Evolutionary conservation across 2,113 vertebrate species (phyloP), one percentile per base, ranked within the genome.

Genomic region (Lophura nycthemera): DNA sequence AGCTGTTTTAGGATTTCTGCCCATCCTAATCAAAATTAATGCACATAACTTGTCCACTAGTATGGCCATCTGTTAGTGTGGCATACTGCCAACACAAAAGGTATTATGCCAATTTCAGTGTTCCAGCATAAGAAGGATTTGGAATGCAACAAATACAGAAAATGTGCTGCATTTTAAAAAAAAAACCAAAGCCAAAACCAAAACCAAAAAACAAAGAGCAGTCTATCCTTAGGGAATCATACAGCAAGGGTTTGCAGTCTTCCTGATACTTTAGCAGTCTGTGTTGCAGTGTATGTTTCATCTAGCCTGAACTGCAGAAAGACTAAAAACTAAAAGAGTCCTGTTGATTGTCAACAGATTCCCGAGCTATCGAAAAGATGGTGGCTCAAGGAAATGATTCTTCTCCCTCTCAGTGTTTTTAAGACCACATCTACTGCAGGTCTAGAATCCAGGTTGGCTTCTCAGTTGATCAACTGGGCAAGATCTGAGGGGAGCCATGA

Each of bases 1-100:
- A 89, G n/a, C 19, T 85, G 52, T 64, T 96, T 94, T 57, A 96
- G 80, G 54, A 96, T 90, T 94, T 52, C 69, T 94, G 59, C 73
- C 86, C 79, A 78, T 59, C 18, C 13, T 92, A 92, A 97, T 92
- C 95, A 92, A 94, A 97, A 96, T 71, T 77, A 84, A 93, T 87
- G 89, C 63, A 83, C 14, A 50, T 40, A 94, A 82, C 48, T 87
- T 96, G 79, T 77, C 86, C 75, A 88, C 70, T 83, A 80, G 72
- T 54, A 73, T 48, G 63, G 50, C 83, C 93, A 96, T 72, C 93
- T 97, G 89, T 92, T 86, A 78, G 30, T 4, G 8, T 96, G 89
- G 73, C 89, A 87, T 27, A 20, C 63, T 79, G 92, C 91, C 80
- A 81, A 34, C 83, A 70, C 79, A 42, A 52, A 93, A 96, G 77